Percentiles rank a stretch among this genome's conserved stretches.
Evolutionary conservation across 2,888 invertebrate species (phyloP).

Genomic region (Digitonthophagus gazella): DNA sequence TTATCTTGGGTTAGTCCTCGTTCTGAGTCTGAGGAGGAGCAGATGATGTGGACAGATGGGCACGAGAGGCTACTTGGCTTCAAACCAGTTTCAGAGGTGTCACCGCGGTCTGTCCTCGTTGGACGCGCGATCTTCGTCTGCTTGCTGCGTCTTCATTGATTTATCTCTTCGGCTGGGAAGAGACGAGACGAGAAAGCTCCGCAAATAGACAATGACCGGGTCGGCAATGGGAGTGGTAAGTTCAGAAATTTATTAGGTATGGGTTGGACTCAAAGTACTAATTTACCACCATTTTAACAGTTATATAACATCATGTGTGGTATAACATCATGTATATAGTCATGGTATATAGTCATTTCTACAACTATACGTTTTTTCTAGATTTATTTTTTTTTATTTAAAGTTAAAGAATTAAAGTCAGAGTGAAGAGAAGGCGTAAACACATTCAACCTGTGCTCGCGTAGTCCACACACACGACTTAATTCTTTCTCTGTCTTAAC

Average conservation of each 20-base stretch:
- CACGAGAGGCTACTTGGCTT: not conserved
- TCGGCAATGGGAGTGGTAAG: no score
- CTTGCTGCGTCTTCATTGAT: not conserved
- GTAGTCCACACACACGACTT: conserved; percentile 19
- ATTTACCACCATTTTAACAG: no score
- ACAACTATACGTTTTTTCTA: no score
- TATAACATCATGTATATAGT: no score
- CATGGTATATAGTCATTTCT: no score
- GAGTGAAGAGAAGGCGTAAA: no score
- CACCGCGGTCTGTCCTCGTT: not conserved
- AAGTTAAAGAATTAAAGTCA: no score
- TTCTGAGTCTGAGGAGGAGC: not conserved
- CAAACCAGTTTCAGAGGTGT: not conserved
- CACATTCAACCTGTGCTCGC: not conserved
- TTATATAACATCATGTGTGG: no score
- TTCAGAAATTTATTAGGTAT: no score
- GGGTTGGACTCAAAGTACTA: no score
- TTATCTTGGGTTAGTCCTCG: conserved; percentile 8
- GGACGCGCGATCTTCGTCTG: not conserved
- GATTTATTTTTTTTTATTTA: no score
- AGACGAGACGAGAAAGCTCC: no score
- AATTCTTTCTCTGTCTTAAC: conserved; percentile 16
- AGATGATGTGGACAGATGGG: not conserved
- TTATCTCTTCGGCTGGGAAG: not conserved
- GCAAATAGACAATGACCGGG: not conserved